Evolutionary conservation across 92 coral and sea anemone genomes (phyloP).

Genomic region (Zoanthus sociatus): DNA sequence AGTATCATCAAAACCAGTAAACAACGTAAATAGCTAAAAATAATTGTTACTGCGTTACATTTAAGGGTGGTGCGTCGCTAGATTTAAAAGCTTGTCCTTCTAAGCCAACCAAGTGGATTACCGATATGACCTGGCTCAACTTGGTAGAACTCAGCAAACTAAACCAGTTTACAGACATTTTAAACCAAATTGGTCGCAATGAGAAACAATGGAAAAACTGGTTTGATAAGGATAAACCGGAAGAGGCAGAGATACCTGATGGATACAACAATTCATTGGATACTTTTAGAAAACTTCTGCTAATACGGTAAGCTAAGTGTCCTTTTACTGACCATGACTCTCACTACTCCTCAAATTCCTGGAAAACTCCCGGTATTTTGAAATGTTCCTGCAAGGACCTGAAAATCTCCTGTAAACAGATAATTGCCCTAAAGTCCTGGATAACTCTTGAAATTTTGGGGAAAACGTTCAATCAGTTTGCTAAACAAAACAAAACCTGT

Average conservation of each 20-base stretch:
- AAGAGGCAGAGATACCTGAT: conserved; percentile 96
- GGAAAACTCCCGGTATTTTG: too few relatives aligned
- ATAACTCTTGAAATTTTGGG: too few relatives aligned
- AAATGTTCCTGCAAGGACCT: too few relatives aligned
- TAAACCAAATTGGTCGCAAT: conserved; percentile 97
- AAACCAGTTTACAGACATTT: conserved; percentile 92
- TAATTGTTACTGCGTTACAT: not conserved
- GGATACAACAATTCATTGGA: conserved; percentile 97
- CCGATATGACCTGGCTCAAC: conserved; percentile 96
- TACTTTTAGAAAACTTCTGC: conserved; percentile 93
- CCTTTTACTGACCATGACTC: too few relatives aligned
- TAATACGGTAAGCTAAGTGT: conserved; percentile 74
- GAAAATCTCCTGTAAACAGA: too few relatives aligned
- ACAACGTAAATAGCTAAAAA: not conserved
- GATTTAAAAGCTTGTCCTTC: conserved; percentile 95
- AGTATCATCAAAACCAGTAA: not conserved
- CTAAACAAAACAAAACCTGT: too few relatives aligned
- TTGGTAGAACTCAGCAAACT: conserved; percentile 89
- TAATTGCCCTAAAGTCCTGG: too few relatives aligned
- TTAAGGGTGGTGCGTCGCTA: conserved; percentile 93
- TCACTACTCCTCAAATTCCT: too few relatives aligned
- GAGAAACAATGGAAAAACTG: conserved; percentile 98
- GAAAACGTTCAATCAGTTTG: too few relatives aligned
- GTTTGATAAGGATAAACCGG: conserved; percentile 98
- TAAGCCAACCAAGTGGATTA: conserved; percentile 94